A percentile compares a stretch with the other conserved stretches of the same genome.
phyloP scores from a whole-genome alignment of 2,113 vertebrate species.

The Cettia cetti region DNA sequence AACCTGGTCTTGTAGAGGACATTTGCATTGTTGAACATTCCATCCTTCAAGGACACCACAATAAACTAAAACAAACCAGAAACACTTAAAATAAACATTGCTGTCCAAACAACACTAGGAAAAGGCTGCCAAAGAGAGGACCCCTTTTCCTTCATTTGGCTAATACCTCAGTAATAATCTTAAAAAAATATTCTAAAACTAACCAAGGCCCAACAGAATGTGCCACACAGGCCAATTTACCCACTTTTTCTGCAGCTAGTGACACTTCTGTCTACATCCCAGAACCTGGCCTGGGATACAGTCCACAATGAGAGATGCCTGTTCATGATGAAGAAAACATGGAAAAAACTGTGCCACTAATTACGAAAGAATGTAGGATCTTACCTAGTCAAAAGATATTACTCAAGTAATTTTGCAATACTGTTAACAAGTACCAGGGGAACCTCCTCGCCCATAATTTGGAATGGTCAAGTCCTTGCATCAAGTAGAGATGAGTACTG shows the following conservation, averaged over 20 bases:
- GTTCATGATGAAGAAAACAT: background rate
- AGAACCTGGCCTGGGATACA: background rate
- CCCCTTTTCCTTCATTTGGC: background rate
- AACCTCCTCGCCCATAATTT: background rate
- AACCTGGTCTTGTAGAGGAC: constrained; percentile 95
- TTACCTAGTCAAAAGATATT: background rate
- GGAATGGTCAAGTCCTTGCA: background rate
- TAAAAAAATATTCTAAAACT: background rate
- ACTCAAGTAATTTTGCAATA: background rate
- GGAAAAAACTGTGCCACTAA: background rate
- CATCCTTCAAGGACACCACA: constrained; percentile 97
- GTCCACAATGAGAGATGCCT: background rate
- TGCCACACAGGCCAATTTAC: rapidly evolving
- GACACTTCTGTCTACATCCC: background rate
- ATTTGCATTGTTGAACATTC: constrained; percentile 98
- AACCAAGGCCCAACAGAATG: background rate
- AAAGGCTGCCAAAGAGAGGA: background rate
- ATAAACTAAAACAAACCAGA: constrained; percentile 82
- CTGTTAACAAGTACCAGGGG: background rate
- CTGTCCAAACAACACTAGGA: background rate
- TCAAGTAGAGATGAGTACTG: rapidly evolving
- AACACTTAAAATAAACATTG: background rate
- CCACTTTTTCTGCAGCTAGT: background rate
- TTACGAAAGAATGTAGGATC: background rate
- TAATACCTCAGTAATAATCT: background rate